Conservation (phyloP, 2,888 invertebrate species). For the Leucophora obtusa region DNA sequence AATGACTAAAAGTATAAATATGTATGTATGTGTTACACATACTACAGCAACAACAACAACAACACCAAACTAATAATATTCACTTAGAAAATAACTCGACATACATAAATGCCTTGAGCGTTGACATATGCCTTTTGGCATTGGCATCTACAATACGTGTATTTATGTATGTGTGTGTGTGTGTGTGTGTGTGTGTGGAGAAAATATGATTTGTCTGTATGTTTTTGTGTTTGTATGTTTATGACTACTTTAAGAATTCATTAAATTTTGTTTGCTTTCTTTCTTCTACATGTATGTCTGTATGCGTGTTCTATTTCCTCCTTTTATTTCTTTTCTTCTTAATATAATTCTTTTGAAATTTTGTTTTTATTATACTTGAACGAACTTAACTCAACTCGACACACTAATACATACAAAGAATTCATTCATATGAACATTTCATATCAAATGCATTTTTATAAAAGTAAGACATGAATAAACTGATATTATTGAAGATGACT, state of each 20-base stretch:
- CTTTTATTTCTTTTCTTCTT: slow-evolving; percentile 12
- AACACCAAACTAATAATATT: slow-evolving; percentile 17
- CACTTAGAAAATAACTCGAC: slow-evolving; percentile 45
- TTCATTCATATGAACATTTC: slow-evolving; percentile 8
- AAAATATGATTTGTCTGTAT: background rate
- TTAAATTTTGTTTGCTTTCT: slow-evolving; percentile 34
- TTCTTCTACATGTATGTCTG: slow-evolving; percentile 13
- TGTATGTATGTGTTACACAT: background rate
- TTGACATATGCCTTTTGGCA: slow-evolving; percentile 60
- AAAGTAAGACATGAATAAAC: slow-evolving; percentile 38
- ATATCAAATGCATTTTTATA: slow-evolving; percentile 30
- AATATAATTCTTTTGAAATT: slow-evolving; percentile 44
- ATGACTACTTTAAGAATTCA: slow-evolving; percentile 49
- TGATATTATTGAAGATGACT: slow-evolving; percentile 56
- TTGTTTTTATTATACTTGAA: slow-evolving; percentile 43
- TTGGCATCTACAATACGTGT: slow-evolving; percentile 48
- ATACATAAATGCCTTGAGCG: slow-evolving; percentile 52
- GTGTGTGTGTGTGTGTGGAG: background rate
- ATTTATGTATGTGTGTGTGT: slow-evolving; percentile 4
- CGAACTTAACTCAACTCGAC: slow-evolving; percentile 21
- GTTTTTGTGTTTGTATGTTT: slow-evolving; percentile 17
- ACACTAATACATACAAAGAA: background rate
- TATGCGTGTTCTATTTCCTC: background rate
- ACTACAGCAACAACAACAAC: no score
- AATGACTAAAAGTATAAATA: slow-evolving; percentile 12